phyloP scores from a whole-genome alignment of 2,888 invertebrate species.

The Tenthredo livida region DNA sequence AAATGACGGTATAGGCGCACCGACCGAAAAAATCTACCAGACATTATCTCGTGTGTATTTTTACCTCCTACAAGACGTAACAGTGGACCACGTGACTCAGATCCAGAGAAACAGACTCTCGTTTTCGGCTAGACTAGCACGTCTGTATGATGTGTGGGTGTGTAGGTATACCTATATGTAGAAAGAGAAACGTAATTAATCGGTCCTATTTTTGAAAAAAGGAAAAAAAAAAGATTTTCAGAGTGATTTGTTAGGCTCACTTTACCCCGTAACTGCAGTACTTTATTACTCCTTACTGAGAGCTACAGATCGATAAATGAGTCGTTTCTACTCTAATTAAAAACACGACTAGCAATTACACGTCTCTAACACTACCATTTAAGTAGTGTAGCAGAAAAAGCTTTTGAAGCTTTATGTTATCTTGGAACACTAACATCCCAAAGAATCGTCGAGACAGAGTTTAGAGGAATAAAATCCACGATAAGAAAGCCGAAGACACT shows the following conservation, averaged over 20 bases:
- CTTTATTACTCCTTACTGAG: not conserved
- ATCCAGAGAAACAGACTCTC: constrained; percentile 12
- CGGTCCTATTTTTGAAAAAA: not conserved
- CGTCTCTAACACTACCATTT: not conserved
- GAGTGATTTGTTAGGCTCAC: constrained; percentile 33
- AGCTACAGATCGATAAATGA: constrained; percentile 31
- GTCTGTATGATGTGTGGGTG: not conserved
- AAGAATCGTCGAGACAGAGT: not conserved
- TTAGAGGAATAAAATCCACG: not conserved
- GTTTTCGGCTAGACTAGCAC: constrained; percentile 10
- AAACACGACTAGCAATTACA: not conserved
- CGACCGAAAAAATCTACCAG: constrained; percentile 20
- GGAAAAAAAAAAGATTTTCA: not conserved
- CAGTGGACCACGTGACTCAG: constrained; percentile 29
- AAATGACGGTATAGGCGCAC: not conserved
- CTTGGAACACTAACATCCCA: not conserved
- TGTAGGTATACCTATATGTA: not conserved
- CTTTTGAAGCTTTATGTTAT: not conserved
- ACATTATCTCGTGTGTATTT: constrained; percentile 48
- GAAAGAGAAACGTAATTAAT: constrained; percentile 10
- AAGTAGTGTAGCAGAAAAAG: not conserved
- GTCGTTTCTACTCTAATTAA: constrained; percentile 33
- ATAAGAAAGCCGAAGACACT: not conserved
- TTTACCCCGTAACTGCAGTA: not conserved
- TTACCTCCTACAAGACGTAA: constrained; percentile 26